A percentile compares a stretch with the other conserved stretches of the same genome.
Conservation (phyloP, 2,888 invertebrate species). For the Macrophya alboannulata region DNA sequence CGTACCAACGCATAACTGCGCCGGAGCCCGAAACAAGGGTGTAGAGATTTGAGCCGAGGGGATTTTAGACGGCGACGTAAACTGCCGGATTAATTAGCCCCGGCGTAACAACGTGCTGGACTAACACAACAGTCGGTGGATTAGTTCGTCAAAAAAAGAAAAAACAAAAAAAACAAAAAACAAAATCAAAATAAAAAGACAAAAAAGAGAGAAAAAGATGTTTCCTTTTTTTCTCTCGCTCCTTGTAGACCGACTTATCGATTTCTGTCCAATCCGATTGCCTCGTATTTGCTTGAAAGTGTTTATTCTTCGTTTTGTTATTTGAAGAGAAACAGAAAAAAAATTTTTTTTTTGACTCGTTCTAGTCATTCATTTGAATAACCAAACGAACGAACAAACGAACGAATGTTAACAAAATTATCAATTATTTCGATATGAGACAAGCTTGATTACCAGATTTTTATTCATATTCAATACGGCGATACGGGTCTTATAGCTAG, state of each 20-base stretch:
- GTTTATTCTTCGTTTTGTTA: not conserved
- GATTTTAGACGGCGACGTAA: conserved; percentile 30
- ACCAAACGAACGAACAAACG: not conserved
- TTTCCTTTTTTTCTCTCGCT: not conserved
- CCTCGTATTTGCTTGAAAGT: not conserved
- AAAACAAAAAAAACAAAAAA: not conserved
- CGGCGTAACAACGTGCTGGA: conserved; percentile 16
- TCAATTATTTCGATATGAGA: not conserved
- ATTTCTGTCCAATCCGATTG: not conserved
- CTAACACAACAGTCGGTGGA: too few relatives aligned
- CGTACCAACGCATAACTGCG: not conserved
- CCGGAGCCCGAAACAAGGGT: not conserved
- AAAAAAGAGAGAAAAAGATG: not conserved
- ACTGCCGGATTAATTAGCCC: conserved; percentile 41
- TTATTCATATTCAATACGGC: not conserved
- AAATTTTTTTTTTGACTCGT: not conserved
- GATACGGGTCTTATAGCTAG: not conserved
- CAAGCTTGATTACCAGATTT: not conserved
- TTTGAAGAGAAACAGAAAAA: too few relatives aligned
- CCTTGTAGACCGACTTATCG: not conserved
- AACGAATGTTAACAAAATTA: not conserved
- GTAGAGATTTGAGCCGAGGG: conserved; percentile 10
- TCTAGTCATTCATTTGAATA: not conserved
- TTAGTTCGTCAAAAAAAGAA: not conserved
- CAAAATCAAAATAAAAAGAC: not conserved